These are phyloP conservation scores for Eugnorisma glareosa DNA, from an alignment of 2,888 invertebrate species.

Conservation along the genomic window DNA sequence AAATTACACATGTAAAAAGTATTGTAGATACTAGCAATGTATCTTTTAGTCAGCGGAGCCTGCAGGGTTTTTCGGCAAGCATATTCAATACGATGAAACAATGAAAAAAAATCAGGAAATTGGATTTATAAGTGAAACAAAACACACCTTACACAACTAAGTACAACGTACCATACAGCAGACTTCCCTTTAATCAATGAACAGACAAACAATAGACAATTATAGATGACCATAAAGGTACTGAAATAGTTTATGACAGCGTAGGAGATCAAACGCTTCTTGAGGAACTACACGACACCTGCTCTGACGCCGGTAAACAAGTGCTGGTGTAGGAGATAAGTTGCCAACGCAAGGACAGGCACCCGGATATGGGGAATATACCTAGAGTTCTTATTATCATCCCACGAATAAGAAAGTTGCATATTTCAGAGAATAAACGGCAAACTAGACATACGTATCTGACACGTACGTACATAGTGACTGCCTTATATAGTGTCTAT, in stretches of 20 bases:
- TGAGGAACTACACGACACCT: conserved; percentile 79
- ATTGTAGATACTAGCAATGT: background rate
- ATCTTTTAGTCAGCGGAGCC: background rate
- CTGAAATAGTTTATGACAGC: conserved; percentile 69
- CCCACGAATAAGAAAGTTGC: background rate
- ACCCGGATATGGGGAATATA: conserved; percentile 41
- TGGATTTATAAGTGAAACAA: conserved; percentile 10
- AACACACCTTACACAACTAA: conserved; percentile 14
- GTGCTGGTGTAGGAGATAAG: conserved; percentile 12
- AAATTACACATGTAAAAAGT: background rate
- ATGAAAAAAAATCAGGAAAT: background rate
- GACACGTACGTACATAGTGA: too few species aligned
- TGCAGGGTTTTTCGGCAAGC: background rate
- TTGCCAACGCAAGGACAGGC: conserved; percentile 9
- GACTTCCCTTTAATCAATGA: conserved; percentile 62
- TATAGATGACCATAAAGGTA: conserved; percentile 67
- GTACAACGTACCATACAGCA: conserved; percentile 32
- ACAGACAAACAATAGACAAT: conserved; percentile 68
- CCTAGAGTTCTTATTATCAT: background rate
- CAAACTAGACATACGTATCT: background rate
- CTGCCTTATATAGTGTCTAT: too few species aligned
- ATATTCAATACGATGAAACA: background rate
- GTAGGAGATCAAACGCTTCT: conserved; percentile 69
- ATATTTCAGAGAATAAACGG: background rate
- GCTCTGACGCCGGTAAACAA: conserved; percentile 62